phyloP scores from a whole-genome alignment of 2,113 vertebrate genomes.

The Sander vitreus region DNA sequence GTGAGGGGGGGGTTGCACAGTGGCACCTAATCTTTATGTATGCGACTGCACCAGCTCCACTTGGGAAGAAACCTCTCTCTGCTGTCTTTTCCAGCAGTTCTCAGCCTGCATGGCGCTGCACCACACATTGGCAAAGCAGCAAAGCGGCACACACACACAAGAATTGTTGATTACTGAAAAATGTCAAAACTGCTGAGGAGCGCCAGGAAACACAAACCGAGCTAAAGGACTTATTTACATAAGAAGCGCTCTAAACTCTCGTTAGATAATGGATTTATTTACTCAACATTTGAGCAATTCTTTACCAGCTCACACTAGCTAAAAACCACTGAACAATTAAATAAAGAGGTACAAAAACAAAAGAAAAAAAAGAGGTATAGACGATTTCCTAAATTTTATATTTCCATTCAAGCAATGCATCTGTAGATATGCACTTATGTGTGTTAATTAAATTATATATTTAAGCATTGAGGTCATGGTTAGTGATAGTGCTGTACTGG shows the following conservation, averaged over 20 bases:
- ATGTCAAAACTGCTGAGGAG: conserved; percentile 29
- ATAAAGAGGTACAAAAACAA: background rate
- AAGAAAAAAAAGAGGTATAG: background rate
- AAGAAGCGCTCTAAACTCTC: background rate
- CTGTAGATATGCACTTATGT: background rate
- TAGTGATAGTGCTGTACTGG: background rate
- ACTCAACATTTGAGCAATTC: conserved; percentile 33
- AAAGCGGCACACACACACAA: background rate
- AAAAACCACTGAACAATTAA: background rate
- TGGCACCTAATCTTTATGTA: conserved; percentile 36
- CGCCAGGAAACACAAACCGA: conserved; percentile 12
- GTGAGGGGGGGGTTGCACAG: background rate
- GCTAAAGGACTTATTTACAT: conserved; percentile 27
- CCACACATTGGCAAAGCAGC: conserved; percentile 14
- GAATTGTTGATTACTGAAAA: conserved; percentile 24
- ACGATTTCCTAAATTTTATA: background rate
- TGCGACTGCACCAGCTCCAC: conserved; percentile 38
- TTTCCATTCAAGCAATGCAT: background rate
- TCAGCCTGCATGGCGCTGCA: conserved; percentile 1
- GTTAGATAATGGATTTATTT: conserved; percentile 22
- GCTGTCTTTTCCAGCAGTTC: conserved; percentile 16
- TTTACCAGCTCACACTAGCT: background rate
- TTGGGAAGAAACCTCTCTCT: conserved; percentile 6
- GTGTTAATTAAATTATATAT: too few species aligned
- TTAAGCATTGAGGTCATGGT: background rate